Conservation (phyloP, 2,888 invertebrate genomes). For the Drosophila koepferae region DNA sequence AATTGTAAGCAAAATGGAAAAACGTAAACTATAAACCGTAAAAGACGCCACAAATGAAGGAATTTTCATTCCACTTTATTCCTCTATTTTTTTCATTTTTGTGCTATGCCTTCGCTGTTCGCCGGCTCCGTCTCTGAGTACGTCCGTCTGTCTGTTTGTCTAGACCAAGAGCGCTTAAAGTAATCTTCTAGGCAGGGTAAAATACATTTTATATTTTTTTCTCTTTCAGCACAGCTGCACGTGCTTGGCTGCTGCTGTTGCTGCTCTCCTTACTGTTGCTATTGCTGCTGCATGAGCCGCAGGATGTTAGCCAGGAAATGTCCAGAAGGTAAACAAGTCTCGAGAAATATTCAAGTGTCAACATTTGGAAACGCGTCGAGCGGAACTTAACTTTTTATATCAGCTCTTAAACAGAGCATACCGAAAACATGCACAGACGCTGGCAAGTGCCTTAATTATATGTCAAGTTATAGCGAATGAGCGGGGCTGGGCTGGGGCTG, state of each 20-base stretch:
- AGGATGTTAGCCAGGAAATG: slow-evolving; percentile 61
- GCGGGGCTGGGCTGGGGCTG: slow-evolving; percentile 13
- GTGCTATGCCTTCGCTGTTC: background rate
- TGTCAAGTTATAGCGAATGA: slow-evolving; percentile 46
- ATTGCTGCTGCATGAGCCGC: slow-evolving; percentile 38
- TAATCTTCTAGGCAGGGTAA: slow-evolving; percentile 16
- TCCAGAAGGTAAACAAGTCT: slow-evolving; percentile 56
- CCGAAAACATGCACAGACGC: slow-evolving; percentile 21
- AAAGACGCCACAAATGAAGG: slow-evolving; percentile 27
- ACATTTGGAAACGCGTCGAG: slow-evolving; percentile 51
- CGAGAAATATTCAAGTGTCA: slow-evolving; percentile 52
- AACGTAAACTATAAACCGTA: slow-evolving; percentile 22
- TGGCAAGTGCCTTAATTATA: slow-evolving; percentile 49
- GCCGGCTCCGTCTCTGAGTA: background rate
- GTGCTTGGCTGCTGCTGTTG: slow-evolving; percentile 20
- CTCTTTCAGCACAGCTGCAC: slow-evolving; percentile 14
- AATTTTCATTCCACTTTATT: slow-evolving; percentile 31
- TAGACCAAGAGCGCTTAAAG: slow-evolving; percentile 23
- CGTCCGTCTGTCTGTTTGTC: slow-evolving; percentile 19
- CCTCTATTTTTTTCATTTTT: slow-evolving; percentile 7
- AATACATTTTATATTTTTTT: slow-evolving; percentile 21
- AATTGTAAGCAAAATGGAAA: slow-evolving; percentile 23
- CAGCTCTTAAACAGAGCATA: slow-evolving; percentile 41
- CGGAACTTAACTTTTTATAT: slow-evolving; percentile 50
- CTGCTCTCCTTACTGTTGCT: slow-evolving; percentile 3